Evolutionary conservation across 2,113 vertebrate genomes (phyloP).

Genomic region (Serilophus lunatus): DNA sequence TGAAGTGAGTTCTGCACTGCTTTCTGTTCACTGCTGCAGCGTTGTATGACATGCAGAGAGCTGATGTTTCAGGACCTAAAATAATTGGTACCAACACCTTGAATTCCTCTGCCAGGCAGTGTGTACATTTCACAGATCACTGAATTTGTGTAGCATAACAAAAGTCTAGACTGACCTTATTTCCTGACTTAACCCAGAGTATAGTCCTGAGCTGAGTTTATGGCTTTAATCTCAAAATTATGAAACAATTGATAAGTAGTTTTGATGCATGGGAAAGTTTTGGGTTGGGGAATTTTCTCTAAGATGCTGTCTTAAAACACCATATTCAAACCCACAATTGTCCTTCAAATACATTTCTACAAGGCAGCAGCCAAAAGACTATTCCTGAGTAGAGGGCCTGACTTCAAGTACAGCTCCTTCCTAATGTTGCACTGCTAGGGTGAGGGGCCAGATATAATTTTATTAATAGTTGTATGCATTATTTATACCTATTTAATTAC

Average conservation of each 20-base stretch:
- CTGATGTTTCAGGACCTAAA: neutral
- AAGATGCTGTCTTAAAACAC: neutral
- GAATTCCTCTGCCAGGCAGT: neutral
- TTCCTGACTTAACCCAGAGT: neutral
- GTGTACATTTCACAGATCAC: neutral
- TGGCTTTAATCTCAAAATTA: neutral
- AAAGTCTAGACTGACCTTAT: neutral
- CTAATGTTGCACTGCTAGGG: neutral
- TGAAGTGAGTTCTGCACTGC: neutral
- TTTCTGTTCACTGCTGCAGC: neutral
- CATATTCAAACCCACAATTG: neutral
- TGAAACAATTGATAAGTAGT: neutral
- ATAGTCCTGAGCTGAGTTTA: neutral
- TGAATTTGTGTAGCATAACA: neutral
- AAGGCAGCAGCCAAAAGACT: neutral
- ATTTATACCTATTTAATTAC: neutral
- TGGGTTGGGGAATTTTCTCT: neutral
- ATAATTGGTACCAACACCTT: neutral
- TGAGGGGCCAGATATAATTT: neutral
- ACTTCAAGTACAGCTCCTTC: neutral
- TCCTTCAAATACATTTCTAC: neutral
- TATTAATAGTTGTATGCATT: neutral
- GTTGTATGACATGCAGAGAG: neutral
- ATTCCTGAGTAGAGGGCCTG: neutral
- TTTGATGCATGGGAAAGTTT: neutral